Percentiles rank a stretch among this genome's conserved stretches.
These are phyloP conservation scores for Elegia similella DNA, from an alignment of 2,888 invertebrate genomes.

Conservation along the genomic window DNA sequence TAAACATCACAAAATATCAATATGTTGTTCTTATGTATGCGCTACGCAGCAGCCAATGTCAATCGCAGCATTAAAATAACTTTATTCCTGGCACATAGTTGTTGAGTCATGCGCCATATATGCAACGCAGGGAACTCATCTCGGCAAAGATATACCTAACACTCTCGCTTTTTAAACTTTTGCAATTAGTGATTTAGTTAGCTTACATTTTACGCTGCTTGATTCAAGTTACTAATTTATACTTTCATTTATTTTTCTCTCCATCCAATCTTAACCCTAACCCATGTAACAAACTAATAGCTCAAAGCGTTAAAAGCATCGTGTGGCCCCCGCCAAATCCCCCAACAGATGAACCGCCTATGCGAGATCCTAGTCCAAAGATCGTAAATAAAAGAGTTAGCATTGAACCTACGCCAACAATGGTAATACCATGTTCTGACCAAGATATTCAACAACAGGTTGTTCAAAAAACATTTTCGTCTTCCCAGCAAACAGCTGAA, in stretches of 20 bases:
- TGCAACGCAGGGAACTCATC: slow-evolving; percentile 38
- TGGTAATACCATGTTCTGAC: slow-evolving; percentile 24
- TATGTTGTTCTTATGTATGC: slow-evolving; percentile 45
- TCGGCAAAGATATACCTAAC: slow-evolving; percentile 46
- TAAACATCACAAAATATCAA: slow-evolving; percentile 36
- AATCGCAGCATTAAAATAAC: slow-evolving; percentile 58
- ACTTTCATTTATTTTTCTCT: slow-evolving; percentile 60
- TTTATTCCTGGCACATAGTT: slow-evolving; percentile 51
- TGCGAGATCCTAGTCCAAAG: slow-evolving; percentile 40
- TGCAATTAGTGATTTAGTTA: slow-evolving; percentile 38
- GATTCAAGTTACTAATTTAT: slow-evolving; percentile 61
- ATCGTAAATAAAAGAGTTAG: slow-evolving; percentile 26
- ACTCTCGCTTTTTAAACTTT: slow-evolving; percentile 49
- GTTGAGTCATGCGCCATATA: slow-evolving; percentile 45
- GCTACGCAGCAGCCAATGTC: slow-evolving; percentile 60
- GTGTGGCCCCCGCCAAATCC: slow-evolving; percentile 78
- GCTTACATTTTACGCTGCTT: slow-evolving; percentile 39
- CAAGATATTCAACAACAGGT: slow-evolving; percentile 36
- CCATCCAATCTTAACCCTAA: slow-evolving; percentile 47
- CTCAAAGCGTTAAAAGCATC: slow-evolving; percentile 75
- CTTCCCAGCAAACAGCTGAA: slow-evolving; percentile 49
- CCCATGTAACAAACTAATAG: slow-evolving; percentile 59
- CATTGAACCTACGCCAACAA: slow-evolving; percentile 38
- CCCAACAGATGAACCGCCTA: slow-evolving; percentile 65
- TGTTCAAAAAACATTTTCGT: slow-evolving; percentile 40